These are phyloP conservation scores for Ctenochaetus hawaiiensis DNA, from an alignment of 2,797 vertebrate species.

Conservation along the genomic window DNA sequence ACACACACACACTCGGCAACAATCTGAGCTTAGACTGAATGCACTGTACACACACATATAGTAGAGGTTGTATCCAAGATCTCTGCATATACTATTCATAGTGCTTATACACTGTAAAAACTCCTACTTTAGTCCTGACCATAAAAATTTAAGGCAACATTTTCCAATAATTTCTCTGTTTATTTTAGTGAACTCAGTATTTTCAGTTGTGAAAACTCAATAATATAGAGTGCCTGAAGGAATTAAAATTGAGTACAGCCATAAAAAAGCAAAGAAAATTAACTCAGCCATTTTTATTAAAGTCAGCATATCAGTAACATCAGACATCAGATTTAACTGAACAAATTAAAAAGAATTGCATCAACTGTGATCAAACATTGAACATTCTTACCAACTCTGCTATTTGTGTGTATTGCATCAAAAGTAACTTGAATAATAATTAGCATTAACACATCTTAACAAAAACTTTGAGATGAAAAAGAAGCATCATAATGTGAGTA, in stretches of 20 bases:
- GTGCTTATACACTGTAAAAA: slow-evolving; percentile 12
- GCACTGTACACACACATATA: slow-evolving; percentile 40
- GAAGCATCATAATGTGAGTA: not conserved
- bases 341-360: not conserved
- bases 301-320: not conserved
- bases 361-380: not conserved
- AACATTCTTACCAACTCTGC: not conserved
- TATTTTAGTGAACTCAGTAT: not conserved
- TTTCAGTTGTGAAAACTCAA: not conserved
- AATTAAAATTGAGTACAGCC: not conserved
- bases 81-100: not conserved
- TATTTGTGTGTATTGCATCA: slow-evolving; percentile 6
- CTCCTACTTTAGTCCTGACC: slow-evolving; percentile 1
- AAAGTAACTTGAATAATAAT: not conserved
- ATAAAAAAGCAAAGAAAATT: not conserved
- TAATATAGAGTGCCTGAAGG: not conserved
- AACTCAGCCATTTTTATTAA: not conserved
- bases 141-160: not conserved
- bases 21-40: slow-evolving; percentile 38
- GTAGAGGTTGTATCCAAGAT: slow-evolving; percentile 13
- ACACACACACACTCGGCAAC: slow-evolving; percentile 52
- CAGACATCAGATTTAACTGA: not conserved
- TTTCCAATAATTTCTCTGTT: not conserved
- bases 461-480: not conserved
- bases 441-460: not conserved